Evolutionary conservation across 2,113 vertebrate species (phyloP), one percentile per base, ranked within the genome.

Genomic region (Patagioenas fasciata): DNA sequence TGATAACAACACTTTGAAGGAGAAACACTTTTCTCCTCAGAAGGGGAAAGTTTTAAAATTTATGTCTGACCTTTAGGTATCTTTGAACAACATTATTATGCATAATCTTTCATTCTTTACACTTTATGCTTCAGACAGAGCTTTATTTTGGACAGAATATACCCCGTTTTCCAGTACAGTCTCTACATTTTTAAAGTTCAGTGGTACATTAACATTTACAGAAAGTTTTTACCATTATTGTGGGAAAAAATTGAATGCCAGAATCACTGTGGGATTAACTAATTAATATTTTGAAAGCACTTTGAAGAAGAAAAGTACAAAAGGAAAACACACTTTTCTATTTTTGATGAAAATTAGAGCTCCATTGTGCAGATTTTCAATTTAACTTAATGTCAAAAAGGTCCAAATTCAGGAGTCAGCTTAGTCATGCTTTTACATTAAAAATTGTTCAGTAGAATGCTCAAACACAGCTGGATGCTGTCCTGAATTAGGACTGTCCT

Each of bases 201-300:
- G 64, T 44, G 48, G 19, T 21, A 74, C 61, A 73, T 88, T 88
- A 95, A 82, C 65, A 78, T 95, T 96, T 95, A 82, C 80, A 61
- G 51, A 72, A 91, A 86, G 4, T 86, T 88, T 85, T 85, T 89
- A 77, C 85, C 15, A 48, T 71, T 74, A 60, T 34, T 78, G 15
- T 58, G 64, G 34, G 40, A 75, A 14, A 90, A 42, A 3, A 77
- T 38, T 85, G 81, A 96, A 84, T 85, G 81, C 40, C 42, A 86
- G 38, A 84, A 73, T 91, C 74, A 90, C 40, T 25, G 23, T 42
- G 47, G 72, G 57, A 93, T 94, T 95, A 91, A 61, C 56, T 95
- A 86, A 93, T 96, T 89, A 84, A 83, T 88, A 83, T 89, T 88
- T 94, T 75, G 79, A 84, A 94, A 93, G 11, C 28, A 58, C 26